Conservation (phyloP, 2,797 vertebrate species). For the Propithecus perrieri region DNA sequence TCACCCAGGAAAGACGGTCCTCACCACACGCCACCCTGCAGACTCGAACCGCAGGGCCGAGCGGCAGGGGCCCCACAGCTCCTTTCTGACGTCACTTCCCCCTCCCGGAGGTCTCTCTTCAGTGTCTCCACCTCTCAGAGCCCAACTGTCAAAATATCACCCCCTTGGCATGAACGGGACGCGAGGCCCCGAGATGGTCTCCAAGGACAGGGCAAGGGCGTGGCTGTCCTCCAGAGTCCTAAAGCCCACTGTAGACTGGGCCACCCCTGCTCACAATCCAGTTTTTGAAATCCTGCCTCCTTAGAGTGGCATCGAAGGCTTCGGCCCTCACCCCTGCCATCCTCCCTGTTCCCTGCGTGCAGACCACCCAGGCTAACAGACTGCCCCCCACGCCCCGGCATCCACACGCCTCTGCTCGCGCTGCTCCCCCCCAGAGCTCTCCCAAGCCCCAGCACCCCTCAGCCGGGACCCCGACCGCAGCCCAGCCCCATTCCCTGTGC, state of each 20-base stretch:
- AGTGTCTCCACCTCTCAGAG: neutral
- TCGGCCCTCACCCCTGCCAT: neutral
- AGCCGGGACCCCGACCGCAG: accelerated
- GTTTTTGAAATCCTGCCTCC: neutral
- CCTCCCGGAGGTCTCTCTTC: neutral
- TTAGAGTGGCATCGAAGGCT: neutral
- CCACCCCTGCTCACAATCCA: neutral
- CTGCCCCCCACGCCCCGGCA: accelerated
- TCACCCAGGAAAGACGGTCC: neutral
- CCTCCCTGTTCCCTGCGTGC: neutral
- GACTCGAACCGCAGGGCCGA: too few species aligned
- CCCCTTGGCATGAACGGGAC: neutral
- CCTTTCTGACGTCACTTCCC: neutral
- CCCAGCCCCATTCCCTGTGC: neutral
- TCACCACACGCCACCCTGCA: accelerated
- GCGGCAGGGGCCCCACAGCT: neutral
- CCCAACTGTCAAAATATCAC: neutral
- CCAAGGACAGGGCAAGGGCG: neutral
- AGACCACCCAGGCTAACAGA: neutral
- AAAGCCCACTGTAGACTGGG: neutral
- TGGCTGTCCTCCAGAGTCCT: neutral
- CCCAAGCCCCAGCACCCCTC: neutral
- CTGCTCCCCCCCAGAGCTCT: too few species aligned
- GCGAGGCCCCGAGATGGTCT: neutral
- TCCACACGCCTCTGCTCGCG: neutral